Base-by-base conservation (phyloP, 1,140 invertebrate genomes). In the Tribolium castaneum region DNA sequence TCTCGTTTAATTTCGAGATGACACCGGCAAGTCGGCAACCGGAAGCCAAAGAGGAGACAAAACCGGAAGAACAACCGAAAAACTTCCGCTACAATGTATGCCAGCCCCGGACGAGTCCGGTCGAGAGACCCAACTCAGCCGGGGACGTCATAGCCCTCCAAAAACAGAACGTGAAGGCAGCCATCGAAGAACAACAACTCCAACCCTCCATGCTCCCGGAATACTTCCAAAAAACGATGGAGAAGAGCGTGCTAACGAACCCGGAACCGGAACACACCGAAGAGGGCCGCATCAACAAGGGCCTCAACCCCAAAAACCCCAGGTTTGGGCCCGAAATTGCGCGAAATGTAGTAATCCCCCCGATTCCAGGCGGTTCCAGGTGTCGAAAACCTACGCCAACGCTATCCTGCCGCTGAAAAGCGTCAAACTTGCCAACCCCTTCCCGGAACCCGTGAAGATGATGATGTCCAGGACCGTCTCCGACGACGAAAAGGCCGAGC, bases 401-500 rank as follows among this genome's bases (percentile, higher is more conserved):
- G 45, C 84, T 7, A 80, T 78, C 3, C 52, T 83, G 16, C 85
- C 85, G n/a, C 54, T 86, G 71, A 86, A 85, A 74, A 72, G 77
- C 19, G 80, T 83, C 5, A 84, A 84, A 30, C 54, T 86, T 52
- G 84, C 83, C 0, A 82, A 81, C 71, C 83, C 84, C 4, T 85
- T 86, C 75, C 84, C 85, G 6, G 82, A 85, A 10, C 84, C 85
- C 0, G 84, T 86, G 4, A 86, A 86, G 66, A 78, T 83, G 25
- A 86, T 86, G 84, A 82, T 80, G 2, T 84, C 84, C 1, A 81
- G 83, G 59, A 83, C 83, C n/a, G 80, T 85, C 1, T 85, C 83
- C 14, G 84, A 86, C 78, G 80, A 84, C 39, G 85, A 85, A 56
- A 85, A 85, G 71, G 84, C 84, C 9, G 80, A 84, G 19, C 80